phyloP scores from a whole-genome alignment of 2,888 invertebrate genomes.

The Gari tellinella region DNA sequence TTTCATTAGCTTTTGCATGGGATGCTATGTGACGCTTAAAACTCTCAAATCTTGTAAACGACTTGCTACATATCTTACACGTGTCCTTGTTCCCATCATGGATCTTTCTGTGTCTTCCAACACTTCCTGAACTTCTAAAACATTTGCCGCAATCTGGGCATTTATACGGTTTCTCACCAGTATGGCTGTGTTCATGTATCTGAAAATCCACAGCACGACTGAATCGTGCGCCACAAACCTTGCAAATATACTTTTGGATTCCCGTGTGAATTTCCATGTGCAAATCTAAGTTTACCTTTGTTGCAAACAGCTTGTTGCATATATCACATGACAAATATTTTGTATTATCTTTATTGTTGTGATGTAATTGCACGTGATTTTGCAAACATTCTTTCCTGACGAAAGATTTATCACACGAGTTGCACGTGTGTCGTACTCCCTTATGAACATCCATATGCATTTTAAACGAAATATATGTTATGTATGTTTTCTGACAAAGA shows the following conservation, averaged over 20 bases:
- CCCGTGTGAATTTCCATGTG: constrained; percentile 31
- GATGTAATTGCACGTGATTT: no score
- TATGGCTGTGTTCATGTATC: constrained; percentile 15
- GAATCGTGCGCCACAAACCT: constrained; percentile 20
- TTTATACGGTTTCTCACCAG: constrained; percentile 28
- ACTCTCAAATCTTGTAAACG: constrained; percentile 11
- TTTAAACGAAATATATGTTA: no score
- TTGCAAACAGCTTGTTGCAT: constrained; percentile 10
- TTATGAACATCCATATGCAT: no score
- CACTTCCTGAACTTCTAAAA: constrained; percentile 13
- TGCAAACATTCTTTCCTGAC: no score
- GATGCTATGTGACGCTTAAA: constrained; percentile 8
- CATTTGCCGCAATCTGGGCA: constrained; percentile 16
- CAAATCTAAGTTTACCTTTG: background rate
- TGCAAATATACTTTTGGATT: constrained; percentile 19
- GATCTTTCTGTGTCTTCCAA: constrained; percentile 19
- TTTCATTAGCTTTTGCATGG: constrained; percentile 11
- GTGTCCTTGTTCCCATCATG: constrained; percentile 25
- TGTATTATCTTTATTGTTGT: no score
- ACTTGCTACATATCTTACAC: constrained; percentile 25
- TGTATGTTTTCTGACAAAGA: no score
- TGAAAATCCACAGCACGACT: constrained; percentile 23
- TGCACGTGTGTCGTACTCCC: no score
- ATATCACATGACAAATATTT: constrained; percentile 6
- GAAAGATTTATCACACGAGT: no score